Percentiles rank a stretch among this genome's conserved stretches.
These are phyloP conservation scores for Penaeus monodon DNA, from an alignment of 2,888 invertebrate species.

Conservation along the genomic window DNA sequence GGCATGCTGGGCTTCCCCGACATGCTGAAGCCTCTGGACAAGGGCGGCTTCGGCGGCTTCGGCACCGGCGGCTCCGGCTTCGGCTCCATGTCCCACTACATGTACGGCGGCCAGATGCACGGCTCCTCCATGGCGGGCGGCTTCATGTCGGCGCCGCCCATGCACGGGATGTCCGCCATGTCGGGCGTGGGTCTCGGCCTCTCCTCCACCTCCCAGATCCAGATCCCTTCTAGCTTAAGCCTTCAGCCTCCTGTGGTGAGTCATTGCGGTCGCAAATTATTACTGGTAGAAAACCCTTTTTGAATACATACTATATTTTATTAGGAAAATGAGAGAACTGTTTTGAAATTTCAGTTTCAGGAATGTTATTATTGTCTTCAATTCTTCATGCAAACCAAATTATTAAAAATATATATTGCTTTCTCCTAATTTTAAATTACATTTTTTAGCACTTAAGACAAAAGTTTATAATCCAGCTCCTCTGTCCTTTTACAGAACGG, in stretches of 20 bases:
- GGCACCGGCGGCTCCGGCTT: constrained; percentile 60
- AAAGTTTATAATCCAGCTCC: background rate
- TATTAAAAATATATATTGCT: too few relatives aligned
- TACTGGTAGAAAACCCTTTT: background rate
- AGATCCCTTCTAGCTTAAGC: constrained; percentile 54
- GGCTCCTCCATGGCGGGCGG: constrained; percentile 57
- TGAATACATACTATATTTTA: background rate
- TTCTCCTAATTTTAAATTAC: too few relatives aligned
- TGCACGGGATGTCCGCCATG: constrained; percentile 62
- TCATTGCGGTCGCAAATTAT: background rate
- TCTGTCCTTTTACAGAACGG: constrained; percentile 43
- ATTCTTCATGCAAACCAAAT: too few relatives aligned
- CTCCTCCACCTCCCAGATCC: constrained; percentile 61
- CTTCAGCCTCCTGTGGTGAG: constrained; percentile 42
- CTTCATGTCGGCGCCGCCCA: constrained; percentile 56
- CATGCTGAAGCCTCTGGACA: constrained; percentile 64
- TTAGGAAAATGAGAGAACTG: too few relatives aligned
- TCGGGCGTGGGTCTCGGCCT: constrained; percentile 55
- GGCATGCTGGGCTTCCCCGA: constrained; percentile 70
- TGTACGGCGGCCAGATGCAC: constrained; percentile 65
- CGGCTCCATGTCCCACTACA: constrained; percentile 61
- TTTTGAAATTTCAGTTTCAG: too few relatives aligned
- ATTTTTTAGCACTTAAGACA: too few relatives aligned
- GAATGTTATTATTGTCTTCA: too few relatives aligned
- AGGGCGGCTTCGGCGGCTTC: constrained; percentile 62